A percentile compares a stretch with the other conserved stretches of the same genome.
Conservation (phyloP, 2,797 vertebrate species). For the Tadarida brasiliensis region DNA sequence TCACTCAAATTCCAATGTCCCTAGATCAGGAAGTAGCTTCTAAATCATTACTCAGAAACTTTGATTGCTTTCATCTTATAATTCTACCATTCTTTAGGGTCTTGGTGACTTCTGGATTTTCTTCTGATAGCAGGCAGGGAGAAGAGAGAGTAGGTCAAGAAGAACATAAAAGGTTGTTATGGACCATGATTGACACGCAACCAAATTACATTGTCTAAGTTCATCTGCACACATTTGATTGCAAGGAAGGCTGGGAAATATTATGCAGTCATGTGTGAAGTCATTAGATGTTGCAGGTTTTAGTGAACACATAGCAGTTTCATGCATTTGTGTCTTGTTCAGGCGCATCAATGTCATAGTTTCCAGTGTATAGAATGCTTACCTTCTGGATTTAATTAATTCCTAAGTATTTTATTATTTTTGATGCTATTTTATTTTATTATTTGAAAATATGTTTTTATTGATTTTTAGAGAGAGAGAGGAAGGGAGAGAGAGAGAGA, state of each 20-base stretch:
- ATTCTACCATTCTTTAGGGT: neutral
- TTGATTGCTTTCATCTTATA: neutral
- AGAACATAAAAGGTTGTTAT: neutral
- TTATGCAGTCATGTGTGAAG: neutral
- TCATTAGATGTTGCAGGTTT: neutral
- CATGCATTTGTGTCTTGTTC: neutral
- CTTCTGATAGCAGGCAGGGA: neutral
- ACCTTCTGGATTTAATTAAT: neutral
- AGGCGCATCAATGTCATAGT: neutral
- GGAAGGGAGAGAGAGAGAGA: too few species aligned
- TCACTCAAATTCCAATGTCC: neutral
- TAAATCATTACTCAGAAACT: neutral
- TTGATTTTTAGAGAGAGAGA: too few species aligned
- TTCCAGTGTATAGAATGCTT: neutral
- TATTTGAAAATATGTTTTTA: too few species aligned
- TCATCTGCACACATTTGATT: neutral
- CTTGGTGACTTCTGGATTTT: neutral
- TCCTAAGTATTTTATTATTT: neutral
- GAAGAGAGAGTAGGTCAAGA: neutral
- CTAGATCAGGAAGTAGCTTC: neutral
- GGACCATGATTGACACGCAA: neutral
- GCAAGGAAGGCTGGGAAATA: neutral
- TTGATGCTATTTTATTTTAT: neutral
- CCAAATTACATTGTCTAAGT: neutral
- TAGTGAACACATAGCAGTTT: neutral